Evolutionary conservation across 2,113 vertebrate species (phyloP).

Genomic region (Peromyscus californicus): DNA sequence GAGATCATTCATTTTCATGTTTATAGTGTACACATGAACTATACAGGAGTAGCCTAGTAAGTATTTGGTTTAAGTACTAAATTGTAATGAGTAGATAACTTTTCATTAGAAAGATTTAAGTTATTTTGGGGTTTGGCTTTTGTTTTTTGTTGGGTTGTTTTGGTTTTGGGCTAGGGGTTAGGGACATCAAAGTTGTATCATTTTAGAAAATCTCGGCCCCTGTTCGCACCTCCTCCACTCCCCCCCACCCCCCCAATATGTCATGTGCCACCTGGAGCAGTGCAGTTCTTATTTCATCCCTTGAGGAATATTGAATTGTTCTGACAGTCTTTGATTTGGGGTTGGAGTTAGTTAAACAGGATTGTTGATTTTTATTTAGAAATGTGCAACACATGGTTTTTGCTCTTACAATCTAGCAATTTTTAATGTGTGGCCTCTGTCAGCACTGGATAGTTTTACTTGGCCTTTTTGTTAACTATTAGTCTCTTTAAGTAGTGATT

Average conservation of each 20-base stretch:
- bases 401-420: neutral
- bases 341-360: constrained; percentile 50
- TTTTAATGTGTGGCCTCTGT: neutral
- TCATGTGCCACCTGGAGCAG: neutral
- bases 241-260: neutral
- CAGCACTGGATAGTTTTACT: constrained; percentile 40
- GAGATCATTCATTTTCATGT: constrained; percentile 13
- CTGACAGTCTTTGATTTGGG: constrained; percentile 58
- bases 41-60: constrained; percentile 14
- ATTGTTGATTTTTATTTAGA: constrained; percentile 50
- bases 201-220: neutral
- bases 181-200: constrained; percentile 17
- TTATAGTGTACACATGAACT: neutral
- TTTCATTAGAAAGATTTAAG: constrained; percentile 13
- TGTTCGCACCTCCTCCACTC: neutral
- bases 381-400: neutral
- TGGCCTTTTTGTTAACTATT: constrained; percentile 18
- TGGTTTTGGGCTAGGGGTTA: neutral
- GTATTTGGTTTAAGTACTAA: constrained; percentile 28
- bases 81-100: constrained; percentile 50
- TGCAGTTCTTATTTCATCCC: neutral
- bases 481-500: constrained; percentile 36
- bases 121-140: constrained; percentile 27
- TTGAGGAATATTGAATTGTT: constrained; percentile 6
- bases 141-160: constrained; percentile 39